These are phyloP conservation scores for Paramisgurnus dabryanus DNA, from an alignment of 2,113 vertebrate species.

Conservation along the genomic window DNA sequence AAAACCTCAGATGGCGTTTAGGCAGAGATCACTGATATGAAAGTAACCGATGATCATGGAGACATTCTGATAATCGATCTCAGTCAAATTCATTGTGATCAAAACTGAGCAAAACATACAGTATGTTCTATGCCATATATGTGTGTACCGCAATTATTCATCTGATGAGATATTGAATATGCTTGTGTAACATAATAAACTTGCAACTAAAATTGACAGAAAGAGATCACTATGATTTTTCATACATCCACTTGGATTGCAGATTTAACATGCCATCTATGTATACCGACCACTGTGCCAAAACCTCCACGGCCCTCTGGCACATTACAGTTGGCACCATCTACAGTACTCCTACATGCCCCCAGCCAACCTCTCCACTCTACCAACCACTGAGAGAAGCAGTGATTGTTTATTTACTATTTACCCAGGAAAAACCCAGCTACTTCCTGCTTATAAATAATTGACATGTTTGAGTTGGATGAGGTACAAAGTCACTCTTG, in stretches of 20 bases:
- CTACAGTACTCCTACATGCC: neutral
- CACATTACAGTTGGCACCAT: slow-evolving; percentile 8
- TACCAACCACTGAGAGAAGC: slow-evolving; percentile 54
- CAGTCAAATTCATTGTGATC: neutral
- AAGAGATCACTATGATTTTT: no score
- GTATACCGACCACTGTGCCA: neutral
- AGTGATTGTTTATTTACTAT: slow-evolving; percentile 74
- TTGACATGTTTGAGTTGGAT: slow-evolving; percentile 75
- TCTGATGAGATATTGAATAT: no score
- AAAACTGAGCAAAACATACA: neutral
- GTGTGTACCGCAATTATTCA: neutral
- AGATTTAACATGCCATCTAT: neutral
- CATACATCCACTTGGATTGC: neutral
- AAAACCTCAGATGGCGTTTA: slow-evolving; percentile 3
- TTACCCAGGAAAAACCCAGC: slow-evolving; percentile 71
- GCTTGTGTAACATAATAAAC: no score
- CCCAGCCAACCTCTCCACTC: slow-evolving; percentile 20
- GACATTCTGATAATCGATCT: neutral
- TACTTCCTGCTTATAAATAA: slow-evolving; percentile 70
- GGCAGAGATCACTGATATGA: neutral
- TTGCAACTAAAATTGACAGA: no score
- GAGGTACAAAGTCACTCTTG: slow-evolving; percentile 70
- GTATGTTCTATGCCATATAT: neutral
- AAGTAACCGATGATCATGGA: neutral
- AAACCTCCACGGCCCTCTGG: neutral